Conservation (phyloP, 1,140 invertebrate genomes). For the Drosophila suzukii region DNA sequence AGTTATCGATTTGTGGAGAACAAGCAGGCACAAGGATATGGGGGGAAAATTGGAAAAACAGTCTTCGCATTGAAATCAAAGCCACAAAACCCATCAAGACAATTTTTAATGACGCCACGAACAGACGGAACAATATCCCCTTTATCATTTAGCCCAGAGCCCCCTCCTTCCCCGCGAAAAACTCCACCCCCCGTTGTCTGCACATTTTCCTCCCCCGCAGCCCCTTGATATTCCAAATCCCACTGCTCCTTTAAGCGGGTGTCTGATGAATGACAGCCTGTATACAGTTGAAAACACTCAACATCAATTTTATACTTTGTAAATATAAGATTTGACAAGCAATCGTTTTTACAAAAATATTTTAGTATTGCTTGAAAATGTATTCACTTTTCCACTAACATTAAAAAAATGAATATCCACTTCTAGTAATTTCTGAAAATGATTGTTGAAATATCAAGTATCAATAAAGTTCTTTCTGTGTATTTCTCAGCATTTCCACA, state of each 20-base stretch:
- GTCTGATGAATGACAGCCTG: neutral
- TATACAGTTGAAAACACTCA: neutral
- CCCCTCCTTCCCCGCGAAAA: neutral
- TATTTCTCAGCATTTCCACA: slow-evolving; percentile 39
- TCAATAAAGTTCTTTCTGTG: neutral
- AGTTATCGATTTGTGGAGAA: too few species aligned
- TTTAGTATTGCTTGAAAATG: too few species aligned
- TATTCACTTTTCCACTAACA: too few species aligned
- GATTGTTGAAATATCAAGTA: too few species aligned
- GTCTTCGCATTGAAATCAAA: slow-evolving; percentile 61
- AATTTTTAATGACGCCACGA: slow-evolving; percentile 70
- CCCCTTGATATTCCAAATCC: neutral
- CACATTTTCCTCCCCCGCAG: too few species aligned
- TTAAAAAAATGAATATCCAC: too few species aligned
- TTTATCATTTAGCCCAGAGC: neutral
- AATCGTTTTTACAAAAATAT: too few species aligned
- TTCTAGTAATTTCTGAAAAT: too few species aligned
- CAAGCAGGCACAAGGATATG: neutral
- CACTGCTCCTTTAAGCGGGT: neutral
- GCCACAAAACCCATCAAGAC: slow-evolving; percentile 72
- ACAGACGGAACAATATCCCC: slow-evolving; percentile 22
- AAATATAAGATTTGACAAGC: too few species aligned
- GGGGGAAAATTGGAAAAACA: slow-evolving; percentile 7
- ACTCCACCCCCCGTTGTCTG: slow-evolving; percentile 1
- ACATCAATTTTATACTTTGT: too few species aligned